Evolutionary conservation across 2,888 invertebrate genomes (phyloP), one percentile per base, ranked within the genome.

Genomic region (Ischnura elegans): DNA sequence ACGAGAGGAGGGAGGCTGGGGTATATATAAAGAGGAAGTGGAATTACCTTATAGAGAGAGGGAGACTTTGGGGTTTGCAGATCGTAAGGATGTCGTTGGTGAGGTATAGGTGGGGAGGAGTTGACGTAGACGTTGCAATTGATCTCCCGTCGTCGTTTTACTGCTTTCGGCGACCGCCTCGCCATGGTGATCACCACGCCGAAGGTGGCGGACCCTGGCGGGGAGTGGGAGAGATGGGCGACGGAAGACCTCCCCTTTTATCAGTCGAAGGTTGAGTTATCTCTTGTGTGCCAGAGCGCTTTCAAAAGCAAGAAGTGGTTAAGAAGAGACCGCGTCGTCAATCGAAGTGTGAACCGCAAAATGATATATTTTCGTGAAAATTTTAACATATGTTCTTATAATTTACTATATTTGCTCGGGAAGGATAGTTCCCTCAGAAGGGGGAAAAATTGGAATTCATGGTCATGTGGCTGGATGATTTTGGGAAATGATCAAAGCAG

Each of bases 81-180:
- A 25, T 16, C 90, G 42, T 61, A 43, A 61, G 90, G 43, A 90
- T 90, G 55, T 90, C 90, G 61, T 90, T 43, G 45, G 90, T 55
- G 90, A 90, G n/a, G 43, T 43, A 66, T 90, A 90, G 90, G 87
- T 19, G 13, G 51, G 8, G 51, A 55, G 87, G n/a, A n/a, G 90
- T 90, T 90, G 90, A 90, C 90, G 66, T 66, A 90, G 90, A 43
- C 90, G 61, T 66, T 43, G 61, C 90, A 61, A 90, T 90, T 66
- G 90, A 90, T 90, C 90, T 61, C 42, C 90, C 55, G 43, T 66
- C 25, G 90, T 36, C 90, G 43, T 90, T 90, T 90, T 90, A 90
- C 90, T 61, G 43, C 90, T 90, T 90, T 90, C 43, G 90, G 25
- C 47, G 90, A 45, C 51, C n/a, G 36, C 25, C 29, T n/a, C 76